A percentile compares a stretch with the other conserved stretches of the same genome.
Conservation (phyloP, 2,888 invertebrate species). For the Cheilosia pagana region DNA sequence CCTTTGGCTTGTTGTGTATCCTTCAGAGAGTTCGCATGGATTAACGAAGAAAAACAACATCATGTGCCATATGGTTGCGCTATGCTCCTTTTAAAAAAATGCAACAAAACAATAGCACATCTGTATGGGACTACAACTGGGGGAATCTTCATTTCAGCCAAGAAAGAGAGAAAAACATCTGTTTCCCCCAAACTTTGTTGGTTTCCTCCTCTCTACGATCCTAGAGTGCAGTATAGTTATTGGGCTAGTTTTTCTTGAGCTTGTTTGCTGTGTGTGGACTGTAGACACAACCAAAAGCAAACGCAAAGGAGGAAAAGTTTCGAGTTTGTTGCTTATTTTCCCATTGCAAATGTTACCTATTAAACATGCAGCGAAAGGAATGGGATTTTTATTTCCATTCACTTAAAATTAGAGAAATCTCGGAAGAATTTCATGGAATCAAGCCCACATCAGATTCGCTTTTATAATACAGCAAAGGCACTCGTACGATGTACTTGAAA, state of each 20-base stretch:
- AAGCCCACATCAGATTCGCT: too few relatives aligned
- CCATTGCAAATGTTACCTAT: background rate
- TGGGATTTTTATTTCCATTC: conserved; percentile 22
- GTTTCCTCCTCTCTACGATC: conserved; percentile 15
- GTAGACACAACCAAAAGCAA: conserved; percentile 14
- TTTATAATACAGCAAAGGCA: too few relatives aligned
- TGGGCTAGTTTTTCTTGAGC: conserved; percentile 14
- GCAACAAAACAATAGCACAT: conserved; percentile 56
- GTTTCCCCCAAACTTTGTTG: background rate
- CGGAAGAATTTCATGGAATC: conserved; percentile 1
- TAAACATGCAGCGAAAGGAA: conserved; percentile 7
- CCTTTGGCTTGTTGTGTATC: conserved; percentile 36
- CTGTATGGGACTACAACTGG: background rate
- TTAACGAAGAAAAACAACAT: conserved; percentile 7
- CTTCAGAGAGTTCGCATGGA: conserved; percentile 26
- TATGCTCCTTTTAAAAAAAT: conserved; percentile 35
- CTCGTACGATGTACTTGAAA: too few relatives aligned
- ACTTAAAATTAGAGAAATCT: conserved; percentile 32
- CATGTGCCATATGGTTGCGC: background rate
- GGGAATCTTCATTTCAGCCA: background rate
- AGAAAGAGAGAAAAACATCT: background rate
- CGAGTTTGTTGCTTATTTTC: conserved; percentile 9
- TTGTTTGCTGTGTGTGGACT: conserved; percentile 34
- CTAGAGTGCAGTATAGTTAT: conserved; percentile 26
- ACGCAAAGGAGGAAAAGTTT: conserved; percentile 25